Percentiles rank a stretch among this genome's conserved stretches.
Evolutionary conservation across 2,797 vertebrate genomes (phyloP).

Genomic region (Microchirus variegatus): DNA sequence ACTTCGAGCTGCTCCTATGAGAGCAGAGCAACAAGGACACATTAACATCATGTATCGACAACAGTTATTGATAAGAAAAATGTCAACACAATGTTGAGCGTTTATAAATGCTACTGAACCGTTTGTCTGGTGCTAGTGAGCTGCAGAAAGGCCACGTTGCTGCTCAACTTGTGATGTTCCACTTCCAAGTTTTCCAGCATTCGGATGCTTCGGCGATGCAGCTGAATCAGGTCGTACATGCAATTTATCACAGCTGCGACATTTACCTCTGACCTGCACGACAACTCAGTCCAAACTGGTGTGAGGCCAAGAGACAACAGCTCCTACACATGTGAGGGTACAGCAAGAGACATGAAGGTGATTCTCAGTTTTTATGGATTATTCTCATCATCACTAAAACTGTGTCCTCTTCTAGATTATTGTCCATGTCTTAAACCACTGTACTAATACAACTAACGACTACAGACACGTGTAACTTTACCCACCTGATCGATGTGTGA

Average conservation of each 20-base stretch:
- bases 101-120: conserved; percentile 65
- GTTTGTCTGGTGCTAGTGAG: conserved; percentile 87
- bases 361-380: too few relatives aligned
- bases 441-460: not conserved
- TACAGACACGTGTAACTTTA: not conserved
- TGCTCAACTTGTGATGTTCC: conserved; percentile 89
- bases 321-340: conserved; percentile 79
- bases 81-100: fast-evolving
- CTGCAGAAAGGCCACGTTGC: conserved; percentile 88
- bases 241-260: conserved; percentile 88
- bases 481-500: conserved; percentile 91
- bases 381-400: too few relatives aligned
- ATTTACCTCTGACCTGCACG: conserved; percentile 77
- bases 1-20: conserved; percentile 91
- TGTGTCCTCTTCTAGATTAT: not conserved
- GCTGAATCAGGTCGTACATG: conserved; percentile 91
- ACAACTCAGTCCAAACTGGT: conserved; percentile 82
- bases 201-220: conserved; percentile 86
- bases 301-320: conserved; percentile 89
- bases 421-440: not conserved
- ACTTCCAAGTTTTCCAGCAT: conserved; percentile 90
- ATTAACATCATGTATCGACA: not conserved
- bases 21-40: conserved; percentile 5
- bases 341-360: not conserved
- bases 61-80: not conserved